Evolutionary conservation across 2,797 vertebrate genomes (phyloP), one percentile per base, ranked within the genome.

Genomic region (Rhinella marina): DNA sequence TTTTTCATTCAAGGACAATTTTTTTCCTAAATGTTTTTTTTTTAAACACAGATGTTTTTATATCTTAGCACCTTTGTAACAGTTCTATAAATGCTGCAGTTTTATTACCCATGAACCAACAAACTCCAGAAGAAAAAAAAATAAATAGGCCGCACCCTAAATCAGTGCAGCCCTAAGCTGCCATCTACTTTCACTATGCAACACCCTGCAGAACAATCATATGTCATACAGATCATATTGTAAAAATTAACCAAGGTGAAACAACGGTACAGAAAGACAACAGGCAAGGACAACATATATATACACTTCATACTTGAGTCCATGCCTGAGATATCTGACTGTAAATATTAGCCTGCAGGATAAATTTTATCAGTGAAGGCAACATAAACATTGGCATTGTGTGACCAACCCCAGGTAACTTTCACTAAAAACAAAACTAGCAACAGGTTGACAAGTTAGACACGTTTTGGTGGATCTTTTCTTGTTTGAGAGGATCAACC

Each of bases 91-190:
- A 81, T 48, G 59, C 32, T 29, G 21, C 32, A 17, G 29, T 81
- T 70, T 80, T 81, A 86, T 81, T 17, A n/a, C 52, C n/a, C 27
- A 61, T 64, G 57, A 87, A 75, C 72, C 56, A 87, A 59, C 68
- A 75, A 62, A 73, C 70, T 29, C 27, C 21, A 73, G 19, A 73
- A 27, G 29, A 54, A 59, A 56, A 56, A 75, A n/a, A 77, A 32
- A 48, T 16, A 77, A 32, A 21, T 32, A 84, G 54, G 57, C 56
- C 68, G 21, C 82, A 41, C 82, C 82, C 82, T 54, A 54, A 64
- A 62, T 64, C 80, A 81, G 23, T 81, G 21, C 80, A 81, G 59
- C 23, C n/a, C 32, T 50, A n/a, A 50, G 61, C 79, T 17, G 21
- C 9, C 59, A 50, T 23, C 80, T 50, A 64, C 80, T 81, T 50